Base-by-base conservation (phyloP, 2,888 invertebrate species). In the Eupelmus urozonus region DNA sequence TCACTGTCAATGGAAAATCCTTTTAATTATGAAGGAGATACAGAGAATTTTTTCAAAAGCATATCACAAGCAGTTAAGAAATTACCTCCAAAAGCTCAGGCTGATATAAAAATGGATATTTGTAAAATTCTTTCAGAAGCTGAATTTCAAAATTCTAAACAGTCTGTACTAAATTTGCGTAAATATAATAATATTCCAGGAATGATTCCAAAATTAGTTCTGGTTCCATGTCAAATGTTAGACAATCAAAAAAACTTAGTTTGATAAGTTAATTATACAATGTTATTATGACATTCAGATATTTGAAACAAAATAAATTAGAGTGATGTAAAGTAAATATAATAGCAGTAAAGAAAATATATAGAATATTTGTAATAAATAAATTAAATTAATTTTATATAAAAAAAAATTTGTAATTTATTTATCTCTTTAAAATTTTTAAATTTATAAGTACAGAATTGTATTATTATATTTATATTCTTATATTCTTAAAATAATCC, bases 221-320 rank as follows among this genome's bases (percentile, higher is more conserved):
- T 89, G 9, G 88, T 89, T 63, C 89, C 89, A 18, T 89, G 89
- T 73, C 85, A 86, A 51, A 87, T 88, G 87, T 86, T 89, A 40
- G 89, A 89, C 69, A 85, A 85, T 74, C 84, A 84, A 71, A 53
- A 65, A 20, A 4, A 53, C 20, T 53, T 20, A 20, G 4, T 53
- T 20, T 53, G 5, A 53, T 45, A 45, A 45, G 34, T n/a, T n/a
- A n/a, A n/a, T n/a, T n/a, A n/a, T n/a, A n/a, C n/a, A n/a, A n/a
- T n/a, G n/a, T n/a, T n/a, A n/a, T n/a, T n/a, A n/a, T n/a, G n/a
- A n/a, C n/a, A n/a, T n/a, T n/a, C n/a, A n/a, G n/a, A n/a, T n/a
- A n/a, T n/a, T n/a, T n/a, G n/a, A n/a, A n/a, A n/a, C n/a, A n/a
- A n/a, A n/a, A n/a, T n/a, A n/a, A n/a, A n/a, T n/a, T n/a, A n/a